Base-by-base conservation (phyloP, 2,113 vertebrate species). In the Pollimyrus isidori region DNA sequence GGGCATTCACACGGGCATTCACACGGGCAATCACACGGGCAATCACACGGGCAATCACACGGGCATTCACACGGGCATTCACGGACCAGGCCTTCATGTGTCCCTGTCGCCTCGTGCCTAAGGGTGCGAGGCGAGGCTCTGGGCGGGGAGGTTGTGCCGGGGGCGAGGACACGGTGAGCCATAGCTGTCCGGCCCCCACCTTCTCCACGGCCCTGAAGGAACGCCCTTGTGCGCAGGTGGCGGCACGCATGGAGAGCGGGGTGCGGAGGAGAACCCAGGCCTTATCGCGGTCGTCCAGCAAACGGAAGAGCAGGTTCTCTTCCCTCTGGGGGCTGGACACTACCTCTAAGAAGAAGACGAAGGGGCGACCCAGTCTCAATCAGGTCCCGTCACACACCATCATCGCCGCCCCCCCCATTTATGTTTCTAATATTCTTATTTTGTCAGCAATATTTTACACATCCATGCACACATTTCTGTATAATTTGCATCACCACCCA, bases 251-350 rank as follows among this genome's bases (percentile, higher is more conserved):
- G 23, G 98, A 99, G 91, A 94, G 94, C 0, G 97, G 95, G 21
- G 95, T 97, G 91, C 96, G 97, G 89, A 96, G 96, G 46, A 94
- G 97, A n/a, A 97, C 96, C 0, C 98, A 99, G 94, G 97, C 96
- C 73, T 94, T 97, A 95, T 97, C 97, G 76, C 95, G 97, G 30
- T 97, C 97, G 10, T 97, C 97, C 90, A 99, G 97, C 93, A 99
- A 99, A 93, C 94, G 98, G 9, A 96, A 97, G 49, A 99, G 98
- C 94, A 95, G 98, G 65, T 99, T 99, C 95, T 99, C 98, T 91
- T 99, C 98, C 50, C 97, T 99, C 0, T 99, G 98, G 98, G 98
- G 98, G 1, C 95, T 99, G 94, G 98, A 99, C 94, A 97, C 98
- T 48, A 94, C 97, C 92, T 97, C 98, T 4, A 99, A 97, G 94